Evolutionary conservation across 2,888 invertebrate genomes (phyloP), one percentile per base, ranked within the genome.

Genomic region (Rhingia campestris): DNA sequence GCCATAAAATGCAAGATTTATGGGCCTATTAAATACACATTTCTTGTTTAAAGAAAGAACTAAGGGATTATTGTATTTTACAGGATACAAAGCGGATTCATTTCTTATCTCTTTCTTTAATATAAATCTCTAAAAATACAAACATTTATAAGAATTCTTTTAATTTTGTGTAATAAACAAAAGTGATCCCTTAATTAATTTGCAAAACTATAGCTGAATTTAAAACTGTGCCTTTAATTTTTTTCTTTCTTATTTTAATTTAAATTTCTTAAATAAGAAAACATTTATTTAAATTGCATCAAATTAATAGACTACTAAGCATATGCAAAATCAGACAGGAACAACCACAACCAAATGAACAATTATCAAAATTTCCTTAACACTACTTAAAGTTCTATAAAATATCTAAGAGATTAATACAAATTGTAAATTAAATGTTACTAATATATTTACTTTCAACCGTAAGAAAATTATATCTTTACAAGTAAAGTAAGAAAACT

Each of bases 381-480:
- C 12, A 70, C 33, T 7, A 6, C 51, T 32, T 22, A 51, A 37
- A 58, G 37, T 56, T 47, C 33, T 10, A 2, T 64, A 22, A n/a
- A 39, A 39, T 9, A n/a, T n/a, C n/a, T n/a, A 47, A 51, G 39
- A 2, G 9, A 43, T 6, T 43, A 47, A 73, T 69, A 22, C 6
- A 80, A 49, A 63, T 56, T 69, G 67, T 77, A 72, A 77, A 82
- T 72, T 77, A 4, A 69, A 70, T 56, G 14, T 64, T 53, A 54
- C 22, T 22, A 22, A 22, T 22, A 22, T 22, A 22, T 2, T 22
- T 22, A 22, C 22, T 22, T 22, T 22, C 22, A 22, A 22, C 2
- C 1, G 22, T 22, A 22, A 22, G 22, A 22, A 22, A 22, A 22
- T 22, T 22, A 22, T 22, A 2, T 22, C 9, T 45, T 58, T 39